Conservation (phyloP, 37 sponge, comb jelly and placozoan genomes). For the Geodia barretti region DNA sequence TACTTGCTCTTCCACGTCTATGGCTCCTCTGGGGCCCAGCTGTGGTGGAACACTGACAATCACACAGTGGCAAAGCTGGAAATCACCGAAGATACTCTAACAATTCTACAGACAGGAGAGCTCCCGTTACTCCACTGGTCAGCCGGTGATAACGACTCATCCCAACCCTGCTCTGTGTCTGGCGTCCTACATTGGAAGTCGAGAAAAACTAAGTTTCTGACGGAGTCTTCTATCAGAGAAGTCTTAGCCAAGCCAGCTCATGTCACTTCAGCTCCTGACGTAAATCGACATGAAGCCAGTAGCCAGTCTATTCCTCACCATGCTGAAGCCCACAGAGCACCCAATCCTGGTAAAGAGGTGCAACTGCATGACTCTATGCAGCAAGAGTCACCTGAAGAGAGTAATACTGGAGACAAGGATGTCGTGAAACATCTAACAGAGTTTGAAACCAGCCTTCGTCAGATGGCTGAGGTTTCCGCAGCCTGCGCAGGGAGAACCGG, state of each 20-base stretch:
- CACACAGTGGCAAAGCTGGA: not conserved
- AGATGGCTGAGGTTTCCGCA: constrained; percentile 40
- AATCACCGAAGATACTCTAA: not conserved
- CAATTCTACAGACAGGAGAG: not conserved
- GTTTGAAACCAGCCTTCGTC: not conserved
- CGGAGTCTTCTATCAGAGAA: not conserved
- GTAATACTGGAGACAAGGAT: not conserved
- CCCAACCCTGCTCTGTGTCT: not conserved
- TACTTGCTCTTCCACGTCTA: not conserved
- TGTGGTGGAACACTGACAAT: constrained; percentile 19
- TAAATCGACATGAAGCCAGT: too few relatives aligned
- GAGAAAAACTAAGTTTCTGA: constrained; percentile 4
- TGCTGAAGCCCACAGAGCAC: too few relatives aligned
- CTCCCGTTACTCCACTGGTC: not conserved
- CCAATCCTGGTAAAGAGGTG: too few relatives aligned
- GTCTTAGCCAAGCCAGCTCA: too few relatives aligned
- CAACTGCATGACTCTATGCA: too few relatives aligned
- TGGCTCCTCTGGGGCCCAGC: not conserved
- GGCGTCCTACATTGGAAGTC: constrained; percentile 43
- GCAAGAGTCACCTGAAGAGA: too few relatives aligned
- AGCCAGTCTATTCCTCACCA: too few relatives aligned
- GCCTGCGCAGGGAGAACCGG: constrained; percentile 35
- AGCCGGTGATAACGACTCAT: not conserved
- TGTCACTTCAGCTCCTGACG: too few relatives aligned
- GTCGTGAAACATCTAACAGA: not conserved